Evolutionary conservation across 2,797 vertebrate species (phyloP).

Genomic region (Pipistrellus nathusii): DNA sequence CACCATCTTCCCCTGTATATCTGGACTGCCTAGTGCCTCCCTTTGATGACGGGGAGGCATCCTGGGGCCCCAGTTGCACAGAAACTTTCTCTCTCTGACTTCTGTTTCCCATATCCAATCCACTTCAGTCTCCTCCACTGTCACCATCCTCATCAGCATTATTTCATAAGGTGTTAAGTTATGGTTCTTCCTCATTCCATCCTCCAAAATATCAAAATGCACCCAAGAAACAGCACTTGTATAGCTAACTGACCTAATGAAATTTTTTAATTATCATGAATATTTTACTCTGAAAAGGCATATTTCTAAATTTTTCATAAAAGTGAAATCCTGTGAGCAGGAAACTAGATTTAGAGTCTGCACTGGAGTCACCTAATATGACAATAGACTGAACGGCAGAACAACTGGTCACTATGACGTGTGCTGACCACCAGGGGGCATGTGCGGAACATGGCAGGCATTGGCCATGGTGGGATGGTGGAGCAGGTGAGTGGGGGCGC

Average conservation of each 20-base stretch:
- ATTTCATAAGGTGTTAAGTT: not conserved
- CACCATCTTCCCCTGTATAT: not conserved
- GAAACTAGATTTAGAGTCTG: not conserved
- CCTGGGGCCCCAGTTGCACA: fast-evolving
- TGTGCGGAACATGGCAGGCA: no score
- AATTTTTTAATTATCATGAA: not conserved
- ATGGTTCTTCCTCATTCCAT: not conserved
- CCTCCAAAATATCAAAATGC: not conserved
- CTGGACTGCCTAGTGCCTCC: not conserved
- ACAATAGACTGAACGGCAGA: no score
- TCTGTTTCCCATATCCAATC: not conserved
- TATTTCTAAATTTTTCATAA: slow-evolving; percentile 3
- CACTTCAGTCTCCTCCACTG: not conserved
- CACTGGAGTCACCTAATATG: no score
- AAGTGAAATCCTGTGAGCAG: not conserved
- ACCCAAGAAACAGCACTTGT: not conserved
- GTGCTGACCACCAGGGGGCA: no score
- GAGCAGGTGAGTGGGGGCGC: no score
- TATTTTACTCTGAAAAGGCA: not conserved
- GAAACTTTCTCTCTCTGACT: not conserved
- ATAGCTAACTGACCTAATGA: not conserved
- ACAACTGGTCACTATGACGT: no score
- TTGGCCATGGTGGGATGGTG: no score
- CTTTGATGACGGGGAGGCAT: not conserved
- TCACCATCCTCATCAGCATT: not conserved